Base-by-base conservation (phyloP, 2,888 invertebrate genomes). In the Pheosia gnoma region DNA sequence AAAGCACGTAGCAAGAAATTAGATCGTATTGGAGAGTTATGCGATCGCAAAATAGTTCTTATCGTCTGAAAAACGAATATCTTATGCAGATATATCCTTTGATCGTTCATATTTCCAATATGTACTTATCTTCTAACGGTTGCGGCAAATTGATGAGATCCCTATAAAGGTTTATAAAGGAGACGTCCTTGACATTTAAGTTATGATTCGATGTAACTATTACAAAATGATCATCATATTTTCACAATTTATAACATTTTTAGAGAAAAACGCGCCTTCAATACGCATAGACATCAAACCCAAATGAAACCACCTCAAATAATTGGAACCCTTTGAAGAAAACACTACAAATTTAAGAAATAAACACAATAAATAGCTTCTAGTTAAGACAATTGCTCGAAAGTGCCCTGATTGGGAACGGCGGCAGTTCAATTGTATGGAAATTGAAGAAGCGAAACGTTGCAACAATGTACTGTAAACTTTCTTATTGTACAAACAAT, bases 1-100 rank as follows among this genome's bases (percentile, higher is more conserved):
- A 63, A 45, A 54, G 25, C 71, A 71, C 67, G 69, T 67, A 71
- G 54, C 25, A 39, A 39, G 54, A 60, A 61, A 63, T n/a, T 61
- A 63, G 62, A 65, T 69, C 47, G 57, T 45, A 55, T n/a, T 43
- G 53, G 43, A 60, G 47, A 62, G 61, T 61, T 59, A 65, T 54
- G 39, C 41, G 39, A 41, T 52, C 56, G 25, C 61, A n/a, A 59
- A 58, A 63, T 59, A 38, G 52, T 9, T 45, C 45, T 52, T 60
- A 70, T 59, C 56, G 38, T 43, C 25, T 60, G 59, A 59, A 55
- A 59, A 59, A 25, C n/a, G 8, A 39, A 67, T 61, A 56, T 57
- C 38, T 51, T 47, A 41, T 13, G n/a, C 13, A 39, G 41, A 56
- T 41, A 56, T 10, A 7, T 41, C 6, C 13, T 54, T 54, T 38